These are phyloP conservation scores for Campopleginae sp. DNA, from an alignment of 2,888 invertebrate genomes.

Conservation along the genomic window DNA sequence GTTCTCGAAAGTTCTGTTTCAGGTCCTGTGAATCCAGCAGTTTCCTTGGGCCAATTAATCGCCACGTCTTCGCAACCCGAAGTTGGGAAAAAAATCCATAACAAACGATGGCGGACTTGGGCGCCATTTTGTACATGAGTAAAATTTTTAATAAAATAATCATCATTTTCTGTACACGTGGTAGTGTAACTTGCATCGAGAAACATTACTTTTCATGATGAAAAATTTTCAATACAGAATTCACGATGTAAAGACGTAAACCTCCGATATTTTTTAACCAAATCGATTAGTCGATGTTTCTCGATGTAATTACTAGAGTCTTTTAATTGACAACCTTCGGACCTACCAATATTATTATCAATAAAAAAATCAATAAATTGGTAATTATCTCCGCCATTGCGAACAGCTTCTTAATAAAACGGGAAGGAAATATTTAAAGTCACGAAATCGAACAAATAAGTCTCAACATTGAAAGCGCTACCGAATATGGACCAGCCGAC, in stretches of 20 bases:
- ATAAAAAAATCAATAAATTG: neutral
- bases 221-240: neutral
- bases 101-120: neutral
- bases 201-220: conserved; percentile 5
- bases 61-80: neutral
- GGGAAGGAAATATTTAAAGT: neutral
- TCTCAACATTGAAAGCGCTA: neutral
- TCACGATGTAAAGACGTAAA: neutral
- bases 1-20: conserved; percentile 7
- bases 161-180: conserved; percentile 10
- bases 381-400: neutral
- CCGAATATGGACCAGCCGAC: neutral
- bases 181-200: conserved; percentile 26
- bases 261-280: neutral
- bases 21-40: conserved; percentile 10
- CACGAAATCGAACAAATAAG: neutral
- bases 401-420: neutral
- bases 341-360: neutral
- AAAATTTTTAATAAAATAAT: conserved; percentile 9
- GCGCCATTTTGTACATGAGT: conserved; percentile 17
- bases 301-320: conserved; percentile 33
- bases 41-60: neutral
- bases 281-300: conserved; percentile 30
- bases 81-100: neutral
- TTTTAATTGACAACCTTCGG: conserved; percentile 13